Percentiles rank a stretch among this genome's conserved stretches.
Evolutionary conservation across 2,113 vertebrate genomes (phyloP).

Genomic region (Gambusia affinis): DNA sequence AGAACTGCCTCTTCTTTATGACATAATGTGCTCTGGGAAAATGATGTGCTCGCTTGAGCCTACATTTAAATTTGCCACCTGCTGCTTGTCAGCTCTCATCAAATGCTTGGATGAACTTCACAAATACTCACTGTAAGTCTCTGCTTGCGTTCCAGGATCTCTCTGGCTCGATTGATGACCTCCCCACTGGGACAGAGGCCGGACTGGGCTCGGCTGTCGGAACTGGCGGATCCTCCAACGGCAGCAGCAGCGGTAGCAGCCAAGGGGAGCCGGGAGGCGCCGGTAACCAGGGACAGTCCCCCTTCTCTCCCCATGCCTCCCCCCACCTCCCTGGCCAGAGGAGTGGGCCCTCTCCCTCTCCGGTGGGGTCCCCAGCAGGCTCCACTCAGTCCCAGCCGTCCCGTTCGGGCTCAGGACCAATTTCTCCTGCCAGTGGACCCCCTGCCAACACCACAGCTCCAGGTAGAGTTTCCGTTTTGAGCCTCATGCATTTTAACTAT

Average conservation of each 20-base stretch:
- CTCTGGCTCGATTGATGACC: constrained; percentile 95
- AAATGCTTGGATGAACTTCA: constrained; percentile 39
- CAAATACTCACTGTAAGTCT: constrained; percentile 33
- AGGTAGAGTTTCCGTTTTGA: constrained; percentile 75
- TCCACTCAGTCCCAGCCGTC: constrained; percentile 89
- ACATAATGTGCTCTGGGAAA: constrained; percentile 21
- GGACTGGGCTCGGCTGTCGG: constrained; percentile 88
- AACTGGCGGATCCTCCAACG: constrained; percentile 82
- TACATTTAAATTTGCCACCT: constrained; percentile 31
- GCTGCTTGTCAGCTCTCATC: constrained; percentile 43
- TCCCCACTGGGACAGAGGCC: constrained; percentile 93
- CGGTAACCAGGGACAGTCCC: constrained; percentile 91
- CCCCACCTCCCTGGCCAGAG: constrained; percentile 91
- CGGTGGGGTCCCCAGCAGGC: constrained; percentile 91
- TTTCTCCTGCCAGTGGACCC: constrained; percentile 88
- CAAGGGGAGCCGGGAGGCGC: constrained; percentile 86
- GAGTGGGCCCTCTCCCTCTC: constrained; percentile 91
- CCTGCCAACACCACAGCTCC: constrained; percentile 69
- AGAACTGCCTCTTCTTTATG: constrained; percentile 3
- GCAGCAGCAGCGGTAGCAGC: constrained; percentile 83
- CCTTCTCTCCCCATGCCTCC: constrained; percentile 94
- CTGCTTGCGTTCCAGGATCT: constrained; percentile 85
- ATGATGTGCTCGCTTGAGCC: constrained; percentile 22
- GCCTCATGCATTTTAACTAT: constrained; percentile 18
- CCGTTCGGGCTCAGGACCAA: constrained; percentile 87